A percentile compares a stretch with the other conserved stretches of the same genome.
Evolutionary conservation across 2,888 invertebrate genomes (phyloP).

Genomic region (Portevinia maculata): DNA sequence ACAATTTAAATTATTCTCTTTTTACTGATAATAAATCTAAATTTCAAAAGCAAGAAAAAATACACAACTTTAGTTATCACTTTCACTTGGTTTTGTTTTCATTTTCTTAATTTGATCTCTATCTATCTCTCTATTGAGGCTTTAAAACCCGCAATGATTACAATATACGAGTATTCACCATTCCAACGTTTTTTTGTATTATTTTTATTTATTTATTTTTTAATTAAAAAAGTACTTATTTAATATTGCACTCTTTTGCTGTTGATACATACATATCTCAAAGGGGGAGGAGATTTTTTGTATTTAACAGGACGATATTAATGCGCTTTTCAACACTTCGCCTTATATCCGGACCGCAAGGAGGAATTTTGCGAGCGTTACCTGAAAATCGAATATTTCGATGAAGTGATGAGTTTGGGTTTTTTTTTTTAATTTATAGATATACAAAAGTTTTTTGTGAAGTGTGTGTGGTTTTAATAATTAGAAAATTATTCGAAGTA

Average conservation of each 20-base stretch:
- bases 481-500: constrained; percentile 69
- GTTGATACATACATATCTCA: constrained; percentile 58
- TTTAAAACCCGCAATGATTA: background rate
- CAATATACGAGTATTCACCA: constrained; percentile 24
- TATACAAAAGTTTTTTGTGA: constrained; percentile 58
- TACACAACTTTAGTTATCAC: constrained; percentile 50
- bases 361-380: constrained; percentile 55
- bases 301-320: constrained; percentile 46
- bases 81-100: constrained; percentile 49
- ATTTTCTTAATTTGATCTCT: constrained; percentile 7
- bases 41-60: constrained; percentile 22
- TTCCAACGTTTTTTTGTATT: constrained; percentile 5
- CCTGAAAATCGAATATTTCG: constrained; percentile 74
- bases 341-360: constrained; percentile 61
- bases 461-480: constrained; percentile 58
- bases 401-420: constrained; percentile 64
- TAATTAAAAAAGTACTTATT: constrained; percentile 26
- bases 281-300: constrained; percentile 23
- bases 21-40: constrained; percentile 31
- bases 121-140: constrained; percentile 13
- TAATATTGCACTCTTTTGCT: constrained; percentile 63
- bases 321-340: constrained; percentile 67
- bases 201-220: constrained; percentile 24
- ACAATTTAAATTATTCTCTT: constrained; percentile 23
- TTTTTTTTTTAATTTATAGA: constrained; percentile 38